Evolutionary conservation across 2,797 vertebrate species (phyloP), one percentile per base, ranked within the genome.

Genomic region (Podarcis siculus): DNA sequence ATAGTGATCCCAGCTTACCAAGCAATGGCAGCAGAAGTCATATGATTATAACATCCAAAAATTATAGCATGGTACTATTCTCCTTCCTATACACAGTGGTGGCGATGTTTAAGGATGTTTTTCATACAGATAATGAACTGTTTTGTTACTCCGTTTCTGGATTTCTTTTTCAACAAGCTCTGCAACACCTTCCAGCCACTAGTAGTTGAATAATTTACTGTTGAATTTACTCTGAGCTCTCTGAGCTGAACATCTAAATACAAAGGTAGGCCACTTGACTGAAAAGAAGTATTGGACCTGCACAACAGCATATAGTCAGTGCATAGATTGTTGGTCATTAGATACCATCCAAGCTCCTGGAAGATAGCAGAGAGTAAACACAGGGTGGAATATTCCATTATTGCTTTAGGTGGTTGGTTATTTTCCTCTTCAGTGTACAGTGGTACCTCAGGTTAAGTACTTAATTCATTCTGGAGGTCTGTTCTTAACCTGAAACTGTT

Each of bases 71-170:
- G 10, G 4, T 27, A 8, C 27, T 67, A n/a, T n/a, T 72, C 76
- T n/a, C 87, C 32, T 87, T 61, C 37, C 83, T 92, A 35, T n/a
- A 89, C 85, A 3, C 0, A n/a, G 49, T 8, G 17, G 7, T 58
- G 21, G 27, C 49, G 49, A 10, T 86, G 23, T 30, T 55, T 71
- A 76, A 58, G 80, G 78, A 49, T 42, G 69, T 1, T 1, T 49
- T 91, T 86, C 76, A 37, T 75, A 45, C 87, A 93, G 66, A 37
- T 9, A 85, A 37, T 49, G 81, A 89, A 58, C 49, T 49, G 61
- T 9, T 21, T 2, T 87, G 39, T 27, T 2, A 37, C 13, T 89
- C 21, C 21, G 15, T 86, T 79, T 75, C 67, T 55, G 37, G 58
- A 83, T 5, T 5, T 87, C 17, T 67, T 88, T 85, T 72, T 19